Evolutionary conservation across 2,797 vertebrate genomes (phyloP).

Genomic region (Enteromius fasciolatus): DNA sequence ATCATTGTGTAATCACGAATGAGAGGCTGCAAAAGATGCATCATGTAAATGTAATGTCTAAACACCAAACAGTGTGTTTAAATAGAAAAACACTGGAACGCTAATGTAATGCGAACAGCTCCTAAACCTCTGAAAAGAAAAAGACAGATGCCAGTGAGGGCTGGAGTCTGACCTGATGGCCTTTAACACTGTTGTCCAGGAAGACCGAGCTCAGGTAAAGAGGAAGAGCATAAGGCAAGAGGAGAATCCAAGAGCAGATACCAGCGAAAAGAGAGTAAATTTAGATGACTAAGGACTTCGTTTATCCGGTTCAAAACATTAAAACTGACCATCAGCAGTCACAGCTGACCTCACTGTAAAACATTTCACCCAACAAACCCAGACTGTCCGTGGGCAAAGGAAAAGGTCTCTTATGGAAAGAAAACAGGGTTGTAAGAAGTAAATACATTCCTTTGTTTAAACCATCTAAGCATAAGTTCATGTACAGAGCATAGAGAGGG

Average conservation of each 20-base stretch:
- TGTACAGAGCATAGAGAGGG: neutral
- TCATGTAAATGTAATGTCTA: neutral
- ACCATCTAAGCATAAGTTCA: neutral
- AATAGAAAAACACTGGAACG: neutral
- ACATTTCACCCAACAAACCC: conserved; percentile 6
- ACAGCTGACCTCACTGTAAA: conserved; percentile 9
- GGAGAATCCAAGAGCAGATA: conserved; percentile 9
- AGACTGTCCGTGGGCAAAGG: neutral
- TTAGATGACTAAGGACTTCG: neutral
- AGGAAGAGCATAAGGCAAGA: conserved; percentile 2
- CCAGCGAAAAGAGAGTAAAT: neutral
- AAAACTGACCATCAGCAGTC: neutral
- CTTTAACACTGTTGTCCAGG: conserved; percentile 8
- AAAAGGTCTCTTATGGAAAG: neutral
- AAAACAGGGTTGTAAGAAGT: neutral
- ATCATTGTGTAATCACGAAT: neutral
- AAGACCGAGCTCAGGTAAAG: conserved; percentile 20
- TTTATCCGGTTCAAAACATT: neutral
- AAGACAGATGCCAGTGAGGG: conserved; percentile 2
- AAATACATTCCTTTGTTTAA: conserved; percentile 24
- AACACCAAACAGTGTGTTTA: neutral
- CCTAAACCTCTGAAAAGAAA: neutral
- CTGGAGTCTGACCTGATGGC: neutral
- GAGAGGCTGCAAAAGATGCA: neutral
- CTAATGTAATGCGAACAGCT: neutral